A percentile compares a stretch with the other conserved stretches of the same genome.
Evolutionary conservation across 2,888 invertebrate species (phyloP).

Genomic region (Drosophila pegasa): DNA sequence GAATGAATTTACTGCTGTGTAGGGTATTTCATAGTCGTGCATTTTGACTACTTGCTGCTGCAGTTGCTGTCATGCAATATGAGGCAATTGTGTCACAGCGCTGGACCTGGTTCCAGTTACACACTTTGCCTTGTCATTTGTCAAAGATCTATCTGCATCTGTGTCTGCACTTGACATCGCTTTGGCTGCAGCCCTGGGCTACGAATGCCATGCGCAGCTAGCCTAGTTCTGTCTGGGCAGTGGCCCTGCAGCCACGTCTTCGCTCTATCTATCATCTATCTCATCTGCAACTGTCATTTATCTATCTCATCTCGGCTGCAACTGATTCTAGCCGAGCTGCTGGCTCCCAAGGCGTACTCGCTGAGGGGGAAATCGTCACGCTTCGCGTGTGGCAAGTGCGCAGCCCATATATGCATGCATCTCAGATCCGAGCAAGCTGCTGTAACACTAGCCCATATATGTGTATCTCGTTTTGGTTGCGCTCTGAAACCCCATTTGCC

Average conservation of each 20-base stretch:
- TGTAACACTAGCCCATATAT: conserved; percentile 54
- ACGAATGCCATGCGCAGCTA: conserved; percentile 17
- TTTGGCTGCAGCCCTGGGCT: conserved; percentile 20
- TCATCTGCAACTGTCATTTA: not conserved
- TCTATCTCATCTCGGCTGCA: conserved; percentile 14
- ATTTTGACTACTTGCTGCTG: conserved; percentile 1
- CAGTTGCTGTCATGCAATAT: conserved; percentile 63
- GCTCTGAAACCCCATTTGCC: conserved; percentile 28
- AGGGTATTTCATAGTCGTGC: not conserved
- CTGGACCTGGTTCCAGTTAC: conserved; percentile 54
- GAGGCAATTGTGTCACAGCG: conserved; percentile 71
- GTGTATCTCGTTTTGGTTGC: conserved; percentile 17
- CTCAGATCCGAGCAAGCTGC: conserved; percentile 17
- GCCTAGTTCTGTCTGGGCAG: conserved; percentile 1
- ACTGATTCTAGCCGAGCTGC: conserved; percentile 9
- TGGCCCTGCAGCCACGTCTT: conserved; percentile 23
- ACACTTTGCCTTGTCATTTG: conserved; percentile 63
- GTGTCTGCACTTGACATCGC: conserved; percentile 39
- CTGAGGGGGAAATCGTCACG: conserved; percentile 57
- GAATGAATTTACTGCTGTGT: not conserved
- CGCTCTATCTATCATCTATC: conserved; percentile 2
- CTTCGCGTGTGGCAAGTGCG: conserved; percentile 41
- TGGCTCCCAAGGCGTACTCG: conserved; percentile 37
- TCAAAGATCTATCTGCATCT: conserved; percentile 50
- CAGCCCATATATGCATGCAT: conserved; percentile 20